Evolutionary conservation across 2,113 vertebrate species (phyloP), one percentile per base, ranked within the genome.

Genomic region (Syngnathus scovelli): DNA sequence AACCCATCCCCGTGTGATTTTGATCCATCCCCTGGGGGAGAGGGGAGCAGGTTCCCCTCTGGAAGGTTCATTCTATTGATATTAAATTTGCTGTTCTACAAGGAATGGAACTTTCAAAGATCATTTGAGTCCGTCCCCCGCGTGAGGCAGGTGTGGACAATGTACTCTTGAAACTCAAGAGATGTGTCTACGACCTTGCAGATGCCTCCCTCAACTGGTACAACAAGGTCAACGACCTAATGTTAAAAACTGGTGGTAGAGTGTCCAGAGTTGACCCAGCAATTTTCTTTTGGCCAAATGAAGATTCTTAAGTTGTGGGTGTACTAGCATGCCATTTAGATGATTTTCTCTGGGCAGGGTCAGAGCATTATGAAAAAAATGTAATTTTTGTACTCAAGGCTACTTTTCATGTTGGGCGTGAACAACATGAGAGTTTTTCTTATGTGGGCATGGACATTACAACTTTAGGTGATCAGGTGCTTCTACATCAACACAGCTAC

Each of bases 181-280:
- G 72, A 33, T 76, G 58, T 78, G 70, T 73, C 0, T 76, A 78
- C 52, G 68, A 68, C 4, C 68, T 76, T 5, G 66, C 71, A 8
- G 71, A 72, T 59, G 61, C 66, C 1, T 80, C 62, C 23, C 16
- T 83, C 1, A 75, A 75, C 27, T 79, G 77, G 68, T 75, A 79
- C 43, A 76, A 71, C 51, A 74, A 48, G 56, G 65, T 78, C 2
- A 70, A 76, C 37, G 55, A 71, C 23, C 68, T 46, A 1, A 38
- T 75, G 48, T n/a, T 64, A 27, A 39, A 6, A 1, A 56, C 48
- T 49, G 67, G 67, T 58, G 67, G 8, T 36, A 61, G 15, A 21
- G 2, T 76, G 44, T 68, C 49, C 23, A n/a, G 58, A 12, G 46
- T 72, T 0, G 63, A 78, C 27, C 66, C 60, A 10, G 67, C 67